Conservation (phyloP, 2,888 invertebrate species). For the Dryobotodes eremita region DNA sequence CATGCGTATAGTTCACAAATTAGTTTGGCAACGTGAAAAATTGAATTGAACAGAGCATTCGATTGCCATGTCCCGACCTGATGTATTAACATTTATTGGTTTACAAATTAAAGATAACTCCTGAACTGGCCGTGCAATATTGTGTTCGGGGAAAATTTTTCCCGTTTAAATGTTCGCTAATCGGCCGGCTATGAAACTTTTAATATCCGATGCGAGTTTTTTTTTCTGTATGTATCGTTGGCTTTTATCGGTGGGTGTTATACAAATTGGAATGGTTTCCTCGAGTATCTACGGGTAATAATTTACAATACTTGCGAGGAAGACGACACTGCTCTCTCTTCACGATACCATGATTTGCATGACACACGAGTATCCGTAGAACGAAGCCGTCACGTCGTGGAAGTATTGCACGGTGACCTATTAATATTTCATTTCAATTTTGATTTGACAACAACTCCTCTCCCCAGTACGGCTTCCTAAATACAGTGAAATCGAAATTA, state of each 20-base stretch:
- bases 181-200: conserved; percentile 69
- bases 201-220: conserved; percentile 61
- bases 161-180: conserved; percentile 70
- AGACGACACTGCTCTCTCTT: background rate
- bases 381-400: conserved; percentile 4
- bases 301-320: background rate
- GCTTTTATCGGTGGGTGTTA: conserved; percentile 42
- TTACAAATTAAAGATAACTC: conserved; percentile 89
- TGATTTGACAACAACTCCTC: background rate
- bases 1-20: conserved; percentile 86
- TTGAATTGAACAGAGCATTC: conserved; percentile 83
- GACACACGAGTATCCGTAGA: background rate
- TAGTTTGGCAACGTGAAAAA: conserved; percentile 86
- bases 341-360: background rate
- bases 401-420: background rate
- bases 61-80: conserved; percentile 78
- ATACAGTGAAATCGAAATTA: background rate
- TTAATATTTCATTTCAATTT: background rate
- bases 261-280: conserved; percentile 44
- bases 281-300: conserved; percentile 1
- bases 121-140: conserved; percentile 78
- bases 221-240: conserved; percentile 45
- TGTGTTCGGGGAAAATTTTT: conserved; percentile 67
- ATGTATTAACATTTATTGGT: conserved; percentile 90
- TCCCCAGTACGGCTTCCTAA: background rate